Percentiles rank a stretch among this genome's conserved stretches.
Evolutionary conservation across 1,140 invertebrate genomes (phyloP).

Genomic region (Cotesia glomerata): DNA sequence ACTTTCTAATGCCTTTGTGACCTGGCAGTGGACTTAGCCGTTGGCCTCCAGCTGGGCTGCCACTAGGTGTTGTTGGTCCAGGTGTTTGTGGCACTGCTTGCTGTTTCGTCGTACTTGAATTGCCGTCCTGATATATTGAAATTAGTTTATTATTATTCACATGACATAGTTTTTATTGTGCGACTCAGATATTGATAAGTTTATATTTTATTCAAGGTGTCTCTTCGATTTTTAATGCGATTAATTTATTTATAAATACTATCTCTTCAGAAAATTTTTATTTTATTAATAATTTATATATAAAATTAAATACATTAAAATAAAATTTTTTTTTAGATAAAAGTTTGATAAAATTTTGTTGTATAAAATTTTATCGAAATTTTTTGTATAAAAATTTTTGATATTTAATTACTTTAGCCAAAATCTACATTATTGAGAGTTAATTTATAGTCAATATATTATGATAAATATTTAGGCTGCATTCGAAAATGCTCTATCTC

Average conservation of each 20-base stretch:
- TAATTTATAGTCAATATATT: too few relatives aligned
- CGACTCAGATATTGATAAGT: neutral
- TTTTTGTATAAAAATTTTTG: too few relatives aligned
- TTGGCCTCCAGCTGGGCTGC: slow-evolving; percentile 40
- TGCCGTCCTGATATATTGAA: slow-evolving; percentile 42
- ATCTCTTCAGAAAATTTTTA: neutral
- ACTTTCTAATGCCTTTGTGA: slow-evolving; percentile 62
- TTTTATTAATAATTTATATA: neutral
- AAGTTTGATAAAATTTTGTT: too few relatives aligned
- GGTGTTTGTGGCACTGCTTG: slow-evolving; percentile 68
- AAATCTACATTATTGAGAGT: too few relatives aligned
- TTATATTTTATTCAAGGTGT: neutral
- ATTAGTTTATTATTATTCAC: neutral
- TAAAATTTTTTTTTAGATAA: too few relatives aligned
- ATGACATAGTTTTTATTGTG: slow-evolving; percentile 14
- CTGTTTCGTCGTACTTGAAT: slow-evolving; percentile 61
- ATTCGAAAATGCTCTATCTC: too few relatives aligned
- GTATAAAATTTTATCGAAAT: too few relatives aligned
- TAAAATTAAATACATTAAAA: neutral
- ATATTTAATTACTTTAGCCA: too few relatives aligned
- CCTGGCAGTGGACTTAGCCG: slow-evolving; percentile 57
- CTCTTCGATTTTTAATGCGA: neutral
- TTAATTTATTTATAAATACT: too few relatives aligned
- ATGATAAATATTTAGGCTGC: too few relatives aligned
- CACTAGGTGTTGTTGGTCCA: slow-evolving; percentile 46